Conservation (phyloP, 2,888 invertebrate genomes). For the Muschampia plurimacula region DNA sequence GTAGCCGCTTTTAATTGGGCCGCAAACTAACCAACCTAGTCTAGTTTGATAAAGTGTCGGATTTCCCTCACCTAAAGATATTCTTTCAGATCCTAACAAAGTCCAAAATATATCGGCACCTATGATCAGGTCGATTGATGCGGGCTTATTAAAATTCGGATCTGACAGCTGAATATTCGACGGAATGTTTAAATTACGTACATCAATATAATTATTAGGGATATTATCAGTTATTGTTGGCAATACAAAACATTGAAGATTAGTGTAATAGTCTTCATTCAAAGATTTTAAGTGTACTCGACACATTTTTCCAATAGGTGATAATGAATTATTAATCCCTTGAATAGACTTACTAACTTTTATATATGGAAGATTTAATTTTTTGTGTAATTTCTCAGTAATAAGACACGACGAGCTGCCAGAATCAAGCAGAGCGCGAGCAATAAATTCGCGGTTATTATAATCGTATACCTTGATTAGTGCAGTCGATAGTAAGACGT, state of each 20-base stretch:
- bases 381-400: slow-evolving; percentile 4
- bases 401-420: slow-evolving; percentile 2
- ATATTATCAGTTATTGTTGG: slow-evolving; percentile 36
- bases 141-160: slow-evolving; percentile 31
- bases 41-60: slow-evolving; percentile 31
- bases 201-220: slow-evolving; percentile 31
- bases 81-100: slow-evolving; percentile 29
- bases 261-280: slow-evolving; percentile 3
- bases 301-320: slow-evolving; percentile 17
- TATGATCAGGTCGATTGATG: slow-evolving; percentile 31
- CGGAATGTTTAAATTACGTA: slow-evolving; percentile 30
- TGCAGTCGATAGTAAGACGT: slow-evolving; percentile 9
- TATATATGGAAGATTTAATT: background rate
- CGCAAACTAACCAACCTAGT: slow-evolving; percentile 35
- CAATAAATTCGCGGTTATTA: background rate
- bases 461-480: background rate
- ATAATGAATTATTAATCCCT: slow-evolving; percentile 19
- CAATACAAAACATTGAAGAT: slow-evolving; percentile 33
- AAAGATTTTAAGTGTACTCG: slow-evolving; percentile 19
- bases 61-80: slow-evolving; percentile 24
- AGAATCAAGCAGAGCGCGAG: slow-evolving; percentile 11
- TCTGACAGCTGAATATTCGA: slow-evolving; percentile 34
- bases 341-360: slow-evolving; percentile 10
- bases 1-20: slow-evolving; percentile 16
- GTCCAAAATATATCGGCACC: slow-evolving; percentile 37